These are phyloP conservation scores for Thermophis baileyi DNA, from an alignment of 2,113 vertebrate species.

Conservation along the genomic window DNA sequence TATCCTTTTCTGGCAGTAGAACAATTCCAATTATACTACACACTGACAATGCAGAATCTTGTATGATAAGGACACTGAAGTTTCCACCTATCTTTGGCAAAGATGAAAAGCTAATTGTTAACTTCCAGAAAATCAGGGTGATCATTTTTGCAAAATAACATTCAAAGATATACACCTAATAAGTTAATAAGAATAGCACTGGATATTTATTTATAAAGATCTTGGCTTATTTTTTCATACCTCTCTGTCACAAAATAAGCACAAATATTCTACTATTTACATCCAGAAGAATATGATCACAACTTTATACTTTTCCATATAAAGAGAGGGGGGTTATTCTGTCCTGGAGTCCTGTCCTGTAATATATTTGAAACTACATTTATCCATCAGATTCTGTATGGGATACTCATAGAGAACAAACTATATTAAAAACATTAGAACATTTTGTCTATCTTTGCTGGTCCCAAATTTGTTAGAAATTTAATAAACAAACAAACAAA, in stretches of 20 bases:
- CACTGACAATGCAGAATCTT: background rate
- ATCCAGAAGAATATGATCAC: background rate
- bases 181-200: background rate
- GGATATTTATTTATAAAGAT: background rate
- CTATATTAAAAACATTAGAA: background rate
- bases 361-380: background rate
- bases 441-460: background rate
- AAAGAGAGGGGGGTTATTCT: background rate
- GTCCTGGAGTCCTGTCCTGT: background rate
- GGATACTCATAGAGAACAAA: background rate
- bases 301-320: background rate
- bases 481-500: background rate
- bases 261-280: background rate
- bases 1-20: background rate
- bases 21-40: background rate
- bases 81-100: background rate
- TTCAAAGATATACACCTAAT: background rate
- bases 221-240: background rate
- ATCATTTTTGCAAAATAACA: background rate
- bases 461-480: background rate
- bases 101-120: background rate
- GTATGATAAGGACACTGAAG: background rate
- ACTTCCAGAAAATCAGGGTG: background rate
- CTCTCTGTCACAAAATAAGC: background rate
- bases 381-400: background rate